Conservation (phyloP, 2,797 vertebrate species). For the Cichlasoma orientale region DNA sequence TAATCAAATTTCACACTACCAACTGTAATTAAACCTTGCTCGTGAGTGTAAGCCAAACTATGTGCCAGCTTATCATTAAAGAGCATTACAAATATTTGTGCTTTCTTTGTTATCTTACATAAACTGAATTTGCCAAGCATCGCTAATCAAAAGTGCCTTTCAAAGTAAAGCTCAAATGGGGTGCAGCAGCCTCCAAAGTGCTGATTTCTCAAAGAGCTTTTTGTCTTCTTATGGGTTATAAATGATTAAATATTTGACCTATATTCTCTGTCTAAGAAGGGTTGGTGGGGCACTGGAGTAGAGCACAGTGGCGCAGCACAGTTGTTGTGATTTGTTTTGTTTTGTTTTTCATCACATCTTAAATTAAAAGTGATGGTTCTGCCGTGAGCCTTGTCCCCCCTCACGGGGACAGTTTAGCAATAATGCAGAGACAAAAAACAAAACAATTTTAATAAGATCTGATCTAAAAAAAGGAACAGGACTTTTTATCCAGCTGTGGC, state of each 20-base stretch:
- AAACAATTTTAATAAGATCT: not conserved
- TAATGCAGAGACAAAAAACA: not conserved
- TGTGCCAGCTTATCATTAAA: not conserved
- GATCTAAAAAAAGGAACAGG: not conserved
- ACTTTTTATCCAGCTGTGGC: not conserved
- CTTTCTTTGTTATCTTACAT: not conserved
- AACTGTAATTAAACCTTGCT: not conserved
- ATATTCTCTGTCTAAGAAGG: constrained; percentile 53
- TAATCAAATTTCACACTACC: not conserved
- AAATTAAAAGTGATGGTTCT: constrained; percentile 16
- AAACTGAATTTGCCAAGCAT: constrained; percentile 7
- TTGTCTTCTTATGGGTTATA: constrained; percentile 61
- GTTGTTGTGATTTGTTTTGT: constrained; percentile 12
- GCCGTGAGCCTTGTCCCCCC: not conserved
- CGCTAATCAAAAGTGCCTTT: constrained; percentile 4
- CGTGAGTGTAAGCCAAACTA: not conserved
- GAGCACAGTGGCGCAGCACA: constrained; percentile 52
- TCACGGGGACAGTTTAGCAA: not conserved
- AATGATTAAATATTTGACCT: constrained; percentile 67
- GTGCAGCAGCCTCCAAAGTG: constrained; percentile 1
- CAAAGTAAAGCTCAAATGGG: not conserved
- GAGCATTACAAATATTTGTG: not conserved
- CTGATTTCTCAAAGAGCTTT: constrained; percentile 26
- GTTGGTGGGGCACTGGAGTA: constrained; percentile 35
- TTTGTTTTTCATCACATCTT: constrained; percentile 2